Conservation (phyloP, 2,113 vertebrate genomes). For the Lathamus discolor region DNA sequence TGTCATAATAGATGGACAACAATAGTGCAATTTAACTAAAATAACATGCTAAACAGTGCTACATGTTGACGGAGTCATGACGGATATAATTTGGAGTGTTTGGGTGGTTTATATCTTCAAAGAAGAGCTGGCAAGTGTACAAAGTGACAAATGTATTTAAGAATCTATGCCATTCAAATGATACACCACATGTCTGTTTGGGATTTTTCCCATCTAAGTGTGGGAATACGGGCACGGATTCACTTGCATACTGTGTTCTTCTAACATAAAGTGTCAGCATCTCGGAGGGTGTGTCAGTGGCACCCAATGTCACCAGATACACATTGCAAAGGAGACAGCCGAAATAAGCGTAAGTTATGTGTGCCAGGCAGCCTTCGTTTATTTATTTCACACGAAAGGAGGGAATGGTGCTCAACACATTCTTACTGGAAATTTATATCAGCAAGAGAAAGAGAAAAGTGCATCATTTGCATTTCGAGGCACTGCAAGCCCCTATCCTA, state of each 20-base stretch:
- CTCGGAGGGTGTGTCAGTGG: constrained; percentile 17
- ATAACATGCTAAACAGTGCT: constrained; percentile 55
- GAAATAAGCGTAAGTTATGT: background rate
- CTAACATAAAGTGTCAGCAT: constrained; percentile 60
- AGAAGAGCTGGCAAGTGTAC: constrained; percentile 63
- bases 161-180: constrained; percentile 68
- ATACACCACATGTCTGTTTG: constrained; percentile 69
- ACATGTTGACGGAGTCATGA: constrained; percentile 47
- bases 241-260: constrained; percentile 65
- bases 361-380: constrained; percentile 37
- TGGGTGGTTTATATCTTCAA: constrained; percentile 67
- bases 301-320: constrained; percentile 45
- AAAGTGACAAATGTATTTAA: constrained; percentile 72
- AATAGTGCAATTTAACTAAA: constrained; percentile 53
- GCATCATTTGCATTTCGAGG: constrained; percentile 47
- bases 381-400: background rate
- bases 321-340: constrained; percentile 42
- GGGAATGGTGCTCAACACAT: background rate
- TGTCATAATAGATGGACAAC: constrained; percentile 54
- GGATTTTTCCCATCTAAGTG: constrained; percentile 67
- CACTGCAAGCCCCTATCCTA: background rate
- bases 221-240: constrained; percentile 64
- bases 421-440: constrained; percentile 5
- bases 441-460: constrained; percentile 15
- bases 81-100: constrained; percentile 62